phyloP scores from a whole-genome alignment of 2,797 vertebrate species.

The Knipowitschia caucasica region DNA sequence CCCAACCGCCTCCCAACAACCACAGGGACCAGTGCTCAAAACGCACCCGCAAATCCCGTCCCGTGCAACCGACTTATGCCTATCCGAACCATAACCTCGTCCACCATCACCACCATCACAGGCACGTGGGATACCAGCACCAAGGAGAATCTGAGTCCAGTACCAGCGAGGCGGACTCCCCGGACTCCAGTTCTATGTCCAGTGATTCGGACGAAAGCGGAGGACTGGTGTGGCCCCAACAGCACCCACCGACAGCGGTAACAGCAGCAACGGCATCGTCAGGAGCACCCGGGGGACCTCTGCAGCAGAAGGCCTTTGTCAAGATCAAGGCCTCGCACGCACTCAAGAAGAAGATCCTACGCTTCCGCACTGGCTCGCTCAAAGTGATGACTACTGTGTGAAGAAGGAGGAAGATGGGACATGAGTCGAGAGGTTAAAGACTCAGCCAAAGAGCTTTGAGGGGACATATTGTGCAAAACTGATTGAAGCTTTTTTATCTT shows the following conservation, averaged over 20 bases:
- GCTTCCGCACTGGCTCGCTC: slow-evolving; percentile 86
- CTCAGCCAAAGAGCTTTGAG: neutral
- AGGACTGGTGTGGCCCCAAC: slow-evolving; percentile 86
- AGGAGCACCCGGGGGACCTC: slow-evolving; percentile 53
- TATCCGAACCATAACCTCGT: slow-evolving; percentile 30
- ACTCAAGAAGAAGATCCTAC: slow-evolving; percentile 88
- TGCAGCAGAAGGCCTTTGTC: slow-evolving; percentile 84
- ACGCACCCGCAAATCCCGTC: slow-evolving; percentile 51
- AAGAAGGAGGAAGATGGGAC: slow-evolving; percentile 37
- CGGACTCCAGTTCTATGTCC: slow-evolving; percentile 79
- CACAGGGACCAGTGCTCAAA: slow-evolving; percentile 42
- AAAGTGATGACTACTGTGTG: slow-evolving; percentile 91
- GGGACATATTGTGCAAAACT: too few species aligned
- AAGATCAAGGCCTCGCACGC: slow-evolving; percentile 91
- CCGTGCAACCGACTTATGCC: slow-evolving; percentile 40
- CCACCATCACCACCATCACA: slow-evolving; percentile 44
- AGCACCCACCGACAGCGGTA: slow-evolving; percentile 61
- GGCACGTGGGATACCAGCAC: slow-evolving; percentile 55
- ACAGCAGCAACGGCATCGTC: slow-evolving; percentile 53
- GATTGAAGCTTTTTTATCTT: too few species aligned
- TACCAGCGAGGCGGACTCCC: slow-evolving; percentile 80
- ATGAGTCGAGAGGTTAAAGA: neutral
- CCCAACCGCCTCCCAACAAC: slow-evolving; percentile 26
- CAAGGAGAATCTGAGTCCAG: slow-evolving; percentile 82
- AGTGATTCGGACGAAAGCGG: slow-evolving; percentile 85